phyloP scores from a whole-genome alignment of 2,797 vertebrate genomes.

The Myotis myotis region DNA sequence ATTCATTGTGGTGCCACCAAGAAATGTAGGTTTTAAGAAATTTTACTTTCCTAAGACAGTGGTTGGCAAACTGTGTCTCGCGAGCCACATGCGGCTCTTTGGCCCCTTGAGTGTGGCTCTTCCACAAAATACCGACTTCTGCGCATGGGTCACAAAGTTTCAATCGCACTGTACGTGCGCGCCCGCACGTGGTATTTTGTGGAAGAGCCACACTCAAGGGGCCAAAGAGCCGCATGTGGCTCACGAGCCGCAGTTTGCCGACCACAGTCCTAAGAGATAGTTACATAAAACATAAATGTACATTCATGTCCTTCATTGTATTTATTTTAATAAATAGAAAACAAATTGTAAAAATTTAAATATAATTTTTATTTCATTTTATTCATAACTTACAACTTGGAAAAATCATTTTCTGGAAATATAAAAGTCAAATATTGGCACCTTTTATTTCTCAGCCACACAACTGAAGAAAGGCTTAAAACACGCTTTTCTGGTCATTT shows the following conservation, averaged over 20 bases:
- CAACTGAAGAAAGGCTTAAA: neutral
- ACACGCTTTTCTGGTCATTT: neutral
- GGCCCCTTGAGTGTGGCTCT: too few relatives aligned
- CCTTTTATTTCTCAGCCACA: neutral
- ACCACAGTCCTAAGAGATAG: neutral
- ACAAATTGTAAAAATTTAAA: neutral
- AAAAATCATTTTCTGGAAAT: neutral
- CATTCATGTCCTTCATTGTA: neutral
- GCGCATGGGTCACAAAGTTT: too few relatives aligned
- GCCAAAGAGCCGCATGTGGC: too few relatives aligned
- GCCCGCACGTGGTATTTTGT: too few relatives aligned
- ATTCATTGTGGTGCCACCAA: neutral
- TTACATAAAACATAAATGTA: neutral
- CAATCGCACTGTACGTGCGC: too few relatives aligned
- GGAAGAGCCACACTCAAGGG: too few relatives aligned
- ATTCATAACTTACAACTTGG: neutral
- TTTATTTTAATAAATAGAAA: slow-evolving; percentile 31
- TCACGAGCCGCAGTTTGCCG: too few relatives aligned
- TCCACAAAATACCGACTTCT: too few relatives aligned
- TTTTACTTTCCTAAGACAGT: slow-evolving; percentile 27
- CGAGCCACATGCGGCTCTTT: too few relatives aligned
- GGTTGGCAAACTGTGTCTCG: too few relatives aligned
- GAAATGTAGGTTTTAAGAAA: neutral
- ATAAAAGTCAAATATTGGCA: neutral
- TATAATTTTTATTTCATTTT: neutral